Evolutionary conservation across 2,888 invertebrate species (phyloP), one percentile per base, ranked within the genome.

Genomic region (Cancer borealis): DNA sequence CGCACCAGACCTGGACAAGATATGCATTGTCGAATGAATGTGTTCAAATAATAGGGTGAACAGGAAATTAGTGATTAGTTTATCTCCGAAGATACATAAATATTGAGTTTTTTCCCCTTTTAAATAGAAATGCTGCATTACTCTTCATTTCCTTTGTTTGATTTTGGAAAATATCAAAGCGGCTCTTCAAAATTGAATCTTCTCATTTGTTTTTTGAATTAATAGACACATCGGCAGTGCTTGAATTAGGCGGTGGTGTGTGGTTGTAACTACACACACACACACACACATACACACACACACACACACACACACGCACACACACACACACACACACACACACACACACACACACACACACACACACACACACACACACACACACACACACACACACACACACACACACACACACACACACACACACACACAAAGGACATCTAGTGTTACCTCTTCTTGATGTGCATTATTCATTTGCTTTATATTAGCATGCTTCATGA

Each of bases 301-400:
- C 21, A 91, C 49, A 54, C 21, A 54, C 49, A 91, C 21, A 91
- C n/a, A 91, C 21, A 91, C 49, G 54, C 21, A 91, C 49, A 91
- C 21, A 91, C 49, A 91, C 21, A 91, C 49, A 91, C 21, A 91
- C 49, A 91, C 26, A 91, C 49, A 91, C 21, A 91, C 49, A 91
- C 21, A 91, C 54, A 91, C 26, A 91, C 54, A 54, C 54, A 54
- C 47, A 90, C 47, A 90, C 47, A 90, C 47, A 49, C 47, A 90
- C 47, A 49, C 47, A 90, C 47, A 89, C 21, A 46, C 46, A 46
- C 46, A 46, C 46, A 46, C 17, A 90, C 47, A 54, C 47, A 54
- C 47, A 90, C 47, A 90, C 47, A 90, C n/a, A 90, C 26, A 90
- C 54, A 90, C 26, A 90, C 47, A 90, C 26, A 90, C 47, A 90